Conservation (phyloP, 2,113 vertebrate genomes). For the Talpa occidentalis region DNA sequence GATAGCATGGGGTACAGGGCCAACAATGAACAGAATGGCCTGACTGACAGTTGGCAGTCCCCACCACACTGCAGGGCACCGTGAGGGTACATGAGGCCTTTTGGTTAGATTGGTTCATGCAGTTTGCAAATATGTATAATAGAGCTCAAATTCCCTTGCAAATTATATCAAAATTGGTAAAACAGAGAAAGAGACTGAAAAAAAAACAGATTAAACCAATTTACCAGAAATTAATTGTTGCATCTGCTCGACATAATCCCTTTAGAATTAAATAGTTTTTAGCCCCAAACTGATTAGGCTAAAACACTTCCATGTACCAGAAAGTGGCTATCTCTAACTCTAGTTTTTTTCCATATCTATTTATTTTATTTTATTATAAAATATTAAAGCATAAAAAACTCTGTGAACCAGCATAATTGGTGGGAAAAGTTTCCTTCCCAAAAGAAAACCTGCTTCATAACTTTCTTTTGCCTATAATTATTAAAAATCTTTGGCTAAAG, state of each 20-base stretch:
- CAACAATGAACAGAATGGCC: background rate
- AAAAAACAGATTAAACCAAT: constrained; percentile 52
- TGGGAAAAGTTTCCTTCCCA: constrained; percentile 1
- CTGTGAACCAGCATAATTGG: background rate
- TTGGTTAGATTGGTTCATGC: background rate
- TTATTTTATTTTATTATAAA: constrained; percentile 55
- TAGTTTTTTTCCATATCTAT: constrained; percentile 5
- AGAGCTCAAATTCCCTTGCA: constrained; percentile 29
- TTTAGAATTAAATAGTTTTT: constrained; percentile 58
- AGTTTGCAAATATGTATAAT: constrained; percentile 15
- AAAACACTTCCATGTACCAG: constrained; percentile 28
- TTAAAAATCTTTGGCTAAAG: constrained; percentile 29
- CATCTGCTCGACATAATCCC: constrained; percentile 30
- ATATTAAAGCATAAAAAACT: constrained; percentile 19
- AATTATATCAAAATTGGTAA: constrained; percentile 60
- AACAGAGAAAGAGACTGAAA: constrained; percentile 61
- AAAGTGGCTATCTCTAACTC: constrained; percentile 56
- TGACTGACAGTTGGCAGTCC: background rate
- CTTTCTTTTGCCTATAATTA: constrained; percentile 1
- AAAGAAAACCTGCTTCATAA: background rate
- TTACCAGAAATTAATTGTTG: constrained; percentile 64
- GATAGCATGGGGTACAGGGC: background rate
- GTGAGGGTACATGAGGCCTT: background rate
- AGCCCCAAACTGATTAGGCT: constrained; percentile 18
- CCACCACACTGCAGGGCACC: background rate